phyloP scores from a whole-genome alignment of 2,888 invertebrate species.

The Callosobruchus maculatus region DNA sequence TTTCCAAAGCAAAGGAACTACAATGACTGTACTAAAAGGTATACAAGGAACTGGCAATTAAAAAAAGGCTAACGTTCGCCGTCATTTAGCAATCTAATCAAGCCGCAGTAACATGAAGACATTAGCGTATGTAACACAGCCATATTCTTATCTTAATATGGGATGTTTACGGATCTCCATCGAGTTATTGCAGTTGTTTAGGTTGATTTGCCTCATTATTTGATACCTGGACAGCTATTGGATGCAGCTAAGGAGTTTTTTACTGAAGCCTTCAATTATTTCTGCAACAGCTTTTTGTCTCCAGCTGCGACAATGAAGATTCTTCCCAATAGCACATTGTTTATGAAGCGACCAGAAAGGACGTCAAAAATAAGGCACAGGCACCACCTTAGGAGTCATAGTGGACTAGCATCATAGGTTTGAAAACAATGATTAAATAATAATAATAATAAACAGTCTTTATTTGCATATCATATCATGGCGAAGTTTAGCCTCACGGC shows the following conservation, averaged over 20 bases:
- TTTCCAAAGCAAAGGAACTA: neutral
- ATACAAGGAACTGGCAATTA: neutral
- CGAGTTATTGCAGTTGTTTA: neutral
- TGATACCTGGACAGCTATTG: neutral
- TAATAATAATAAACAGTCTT: too few species aligned
- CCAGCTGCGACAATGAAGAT: neutral
- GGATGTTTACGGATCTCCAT: neutral
- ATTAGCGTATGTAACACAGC: neutral
- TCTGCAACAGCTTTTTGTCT: neutral
- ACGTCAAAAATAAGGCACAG: too few species aligned
- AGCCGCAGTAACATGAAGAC: neutral
- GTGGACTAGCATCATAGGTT: too few species aligned
- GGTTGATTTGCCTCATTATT: neutral
- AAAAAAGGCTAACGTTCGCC: neutral
- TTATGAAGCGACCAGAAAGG: too few species aligned
- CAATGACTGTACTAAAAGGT: neutral
- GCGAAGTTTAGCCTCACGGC: too few species aligned
- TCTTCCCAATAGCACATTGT: too few species aligned
- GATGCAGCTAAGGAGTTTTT: neutral
- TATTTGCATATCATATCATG: too few species aligned
- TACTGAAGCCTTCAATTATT: neutral
- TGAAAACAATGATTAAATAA: too few species aligned
- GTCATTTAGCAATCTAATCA: neutral
- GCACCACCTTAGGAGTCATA: too few species aligned
- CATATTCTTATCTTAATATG: neutral